A percentile compares a stretch with the other conserved stretches of the same genome.
phyloP scores from a whole-genome alignment of 2,888 invertebrate species.

The Axea sp. region DNA sequence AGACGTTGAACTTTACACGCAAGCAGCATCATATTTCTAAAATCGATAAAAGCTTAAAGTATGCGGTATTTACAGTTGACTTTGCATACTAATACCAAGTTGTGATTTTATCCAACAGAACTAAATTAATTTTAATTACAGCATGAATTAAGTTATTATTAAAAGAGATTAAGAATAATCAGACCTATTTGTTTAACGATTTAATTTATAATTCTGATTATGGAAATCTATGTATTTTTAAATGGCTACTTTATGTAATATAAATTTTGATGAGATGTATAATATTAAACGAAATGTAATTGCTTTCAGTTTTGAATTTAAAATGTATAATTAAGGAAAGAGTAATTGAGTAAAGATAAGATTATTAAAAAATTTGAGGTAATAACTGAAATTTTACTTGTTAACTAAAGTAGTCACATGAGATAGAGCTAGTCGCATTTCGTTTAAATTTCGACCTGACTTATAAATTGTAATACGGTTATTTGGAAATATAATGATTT shows the following conservation, averaged over 20 bases:
- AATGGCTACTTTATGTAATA: no score
- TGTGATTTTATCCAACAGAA: constrained; percentile 40
- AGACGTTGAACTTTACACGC: constrained; percentile 67
- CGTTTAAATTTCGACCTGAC: constrained; percentile 21
- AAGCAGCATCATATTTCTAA: constrained; percentile 61
- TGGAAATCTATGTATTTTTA: no score
- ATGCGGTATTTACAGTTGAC: constrained; percentile 56
- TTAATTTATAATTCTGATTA: neutral
- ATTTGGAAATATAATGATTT: constrained; percentile 3
- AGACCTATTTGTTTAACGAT: constrained; percentile 3
- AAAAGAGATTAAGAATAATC: neutral
- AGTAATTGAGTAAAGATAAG: constrained; percentile 11
- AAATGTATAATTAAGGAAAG: neutral
- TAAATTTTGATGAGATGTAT: no score
- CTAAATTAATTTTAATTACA: constrained; percentile 36
- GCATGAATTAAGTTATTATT: constrained; percentile 27
- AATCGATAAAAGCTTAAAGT: constrained; percentile 62
- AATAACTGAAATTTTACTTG: constrained; percentile 18
- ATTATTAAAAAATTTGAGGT: constrained; percentile 1
- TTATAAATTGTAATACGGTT: constrained; percentile 20
- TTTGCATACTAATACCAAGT: constrained; percentile 39
- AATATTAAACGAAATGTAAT: no score
- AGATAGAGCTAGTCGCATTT: constrained; percentile 7
- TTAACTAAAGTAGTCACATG: constrained; percentile 22
- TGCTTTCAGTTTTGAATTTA: no score